Conservation (phyloP, 1,140 invertebrate species). For the Drosophila saltans region DNA sequence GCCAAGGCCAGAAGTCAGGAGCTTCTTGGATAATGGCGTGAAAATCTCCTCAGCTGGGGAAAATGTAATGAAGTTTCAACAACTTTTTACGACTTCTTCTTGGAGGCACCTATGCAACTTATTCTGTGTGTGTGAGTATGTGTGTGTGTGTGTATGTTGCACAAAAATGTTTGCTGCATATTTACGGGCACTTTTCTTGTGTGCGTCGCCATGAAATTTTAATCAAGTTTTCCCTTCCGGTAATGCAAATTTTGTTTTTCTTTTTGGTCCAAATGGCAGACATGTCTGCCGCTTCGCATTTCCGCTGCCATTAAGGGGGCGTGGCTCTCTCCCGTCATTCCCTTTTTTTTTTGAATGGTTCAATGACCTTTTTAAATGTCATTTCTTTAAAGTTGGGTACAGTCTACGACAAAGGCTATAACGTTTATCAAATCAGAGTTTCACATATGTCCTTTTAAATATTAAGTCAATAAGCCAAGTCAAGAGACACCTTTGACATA, state of each 20-base stretch:
- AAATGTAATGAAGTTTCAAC: conserved; percentile 50
- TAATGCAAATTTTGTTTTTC: conserved; percentile 17
- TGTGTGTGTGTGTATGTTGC: neutral
- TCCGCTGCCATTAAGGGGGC: conserved; percentile 31
- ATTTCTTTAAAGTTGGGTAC: neutral
- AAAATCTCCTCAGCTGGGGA: conserved; percentile 34
- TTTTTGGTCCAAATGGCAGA: conserved; percentile 46
- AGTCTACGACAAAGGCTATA: neutral
- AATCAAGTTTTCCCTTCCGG: conserved; percentile 57
- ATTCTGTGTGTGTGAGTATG: neutral
- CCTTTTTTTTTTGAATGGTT: neutral
- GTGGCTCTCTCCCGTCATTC: neutral
- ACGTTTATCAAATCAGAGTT: neutral
- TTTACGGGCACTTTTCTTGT: conserved; percentile 24
- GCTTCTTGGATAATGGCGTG: conserved; percentile 33
- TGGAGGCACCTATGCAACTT: conserved; percentile 20
- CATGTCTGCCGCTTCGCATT: conserved; percentile 57
- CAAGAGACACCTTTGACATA: conserved; percentile 57
- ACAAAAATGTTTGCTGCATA: conserved; percentile 42
- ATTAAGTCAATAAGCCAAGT: conserved; percentile 46
- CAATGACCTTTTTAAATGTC: conserved; percentile 5
- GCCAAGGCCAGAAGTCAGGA: conserved; percentile 8
- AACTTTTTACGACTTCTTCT: conserved; percentile 32
- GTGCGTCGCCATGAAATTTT: conserved; percentile 64
- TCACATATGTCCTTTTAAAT: conserved; percentile 42